Conservation (phyloP, 2,888 invertebrate species). For the Cyclophora punctaria region DNA sequence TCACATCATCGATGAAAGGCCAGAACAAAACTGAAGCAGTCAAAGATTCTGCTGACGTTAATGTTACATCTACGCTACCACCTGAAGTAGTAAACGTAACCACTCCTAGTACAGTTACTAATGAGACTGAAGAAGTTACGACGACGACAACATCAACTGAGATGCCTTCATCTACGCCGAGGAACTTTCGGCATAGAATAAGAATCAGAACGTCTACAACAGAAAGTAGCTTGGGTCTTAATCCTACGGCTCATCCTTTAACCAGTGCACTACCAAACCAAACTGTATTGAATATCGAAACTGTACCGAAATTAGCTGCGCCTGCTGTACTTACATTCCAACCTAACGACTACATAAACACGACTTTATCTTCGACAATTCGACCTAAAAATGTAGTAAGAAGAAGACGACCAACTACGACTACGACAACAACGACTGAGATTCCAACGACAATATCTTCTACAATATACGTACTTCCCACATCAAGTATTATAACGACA, state of each 20-base stretch:
- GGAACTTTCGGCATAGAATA: conserved; percentile 49
- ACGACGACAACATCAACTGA: conserved; percentile 22
- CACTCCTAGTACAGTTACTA: conserved; percentile 21
- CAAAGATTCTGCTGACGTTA: conserved; percentile 41
- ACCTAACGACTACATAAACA: conserved; percentile 40
- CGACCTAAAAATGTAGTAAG: conserved; percentile 46
- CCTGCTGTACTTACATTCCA: conserved; percentile 42
- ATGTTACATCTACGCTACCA: conserved; percentile 23
- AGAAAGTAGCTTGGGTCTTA: conserved; percentile 37
- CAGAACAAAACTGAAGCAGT: conserved; percentile 56
- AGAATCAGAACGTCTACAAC: conserved; percentile 62
- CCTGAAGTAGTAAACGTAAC: conserved; percentile 31
- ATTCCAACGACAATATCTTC: conserved; percentile 14
- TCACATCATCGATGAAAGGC: conserved; percentile 69
- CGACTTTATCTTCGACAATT: conserved; percentile 24
- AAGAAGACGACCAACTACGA: conserved; percentile 65
- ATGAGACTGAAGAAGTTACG: conserved; percentile 18
- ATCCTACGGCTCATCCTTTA: conserved; percentile 45
- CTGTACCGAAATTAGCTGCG: conserved; percentile 42
- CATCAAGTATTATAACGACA: conserved; percentile 18
- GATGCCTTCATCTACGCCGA: conserved; percentile 22
- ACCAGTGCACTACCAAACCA: conserved; percentile 37
- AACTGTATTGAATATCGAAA: conserved; percentile 18
- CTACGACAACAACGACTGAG: conserved; percentile 44
- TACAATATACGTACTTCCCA: neutral